Evolutionary conservation across 2,797 vertebrate species (phyloP).

Genomic region (Poecilia gillii): DNA sequence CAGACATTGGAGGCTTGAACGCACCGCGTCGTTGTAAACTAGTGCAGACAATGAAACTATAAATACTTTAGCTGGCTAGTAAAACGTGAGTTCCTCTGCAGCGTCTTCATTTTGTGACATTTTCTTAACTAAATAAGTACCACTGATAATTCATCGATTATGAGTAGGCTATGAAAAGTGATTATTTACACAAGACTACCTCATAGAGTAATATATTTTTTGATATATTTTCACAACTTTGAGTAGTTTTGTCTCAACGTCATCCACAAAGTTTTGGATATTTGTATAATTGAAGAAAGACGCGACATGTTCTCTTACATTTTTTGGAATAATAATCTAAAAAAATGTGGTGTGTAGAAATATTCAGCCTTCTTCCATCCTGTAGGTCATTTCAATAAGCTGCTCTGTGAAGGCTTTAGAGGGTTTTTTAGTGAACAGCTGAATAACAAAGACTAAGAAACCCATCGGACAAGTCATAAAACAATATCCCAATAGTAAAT

Average conservation of each 20-base stretch:
- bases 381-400: background rate
- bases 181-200: background rate
- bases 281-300: background rate
- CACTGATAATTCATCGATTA: background rate
- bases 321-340: background rate
- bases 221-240: background rate
- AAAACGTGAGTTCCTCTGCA: background rate
- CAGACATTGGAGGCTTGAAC: conserved; percentile 40
- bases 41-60: conserved; percentile 1
- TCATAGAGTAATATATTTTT: background rate
- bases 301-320: background rate
- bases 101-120: background rate
- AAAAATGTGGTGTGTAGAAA: background rate
- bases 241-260: background rate
- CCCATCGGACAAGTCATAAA: background rate
- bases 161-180: background rate
- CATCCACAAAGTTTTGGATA: background rate
- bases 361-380: background rate
- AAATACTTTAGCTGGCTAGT: background rate
- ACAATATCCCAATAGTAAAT: background rate
- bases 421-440: background rate
- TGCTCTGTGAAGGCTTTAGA: background rate
- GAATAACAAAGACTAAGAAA: background rate
- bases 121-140: background rate
- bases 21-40: conserved; percentile 9